Evolutionary conservation across 2,113 vertebrate species (phyloP).

Genomic region (Peromyscus californicus): DNA sequence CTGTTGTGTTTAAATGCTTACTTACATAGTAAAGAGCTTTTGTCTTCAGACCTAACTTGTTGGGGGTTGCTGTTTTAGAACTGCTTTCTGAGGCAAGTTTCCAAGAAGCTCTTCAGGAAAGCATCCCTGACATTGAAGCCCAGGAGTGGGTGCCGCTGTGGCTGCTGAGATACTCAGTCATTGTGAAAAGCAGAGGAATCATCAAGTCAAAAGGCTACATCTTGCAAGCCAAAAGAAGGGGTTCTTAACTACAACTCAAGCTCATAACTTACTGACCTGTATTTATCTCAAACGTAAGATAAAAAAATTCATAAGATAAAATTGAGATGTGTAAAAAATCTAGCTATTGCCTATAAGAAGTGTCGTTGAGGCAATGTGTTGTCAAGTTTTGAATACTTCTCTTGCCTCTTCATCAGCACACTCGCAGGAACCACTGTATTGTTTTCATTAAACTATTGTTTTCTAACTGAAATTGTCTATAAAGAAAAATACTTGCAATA

Average conservation of each 20-base stretch:
- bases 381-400: conserved; percentile 73
- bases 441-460: conserved; percentile 78
- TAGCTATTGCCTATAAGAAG: conserved; percentile 69
- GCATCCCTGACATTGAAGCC: conserved; percentile 88
- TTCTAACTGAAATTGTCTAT: conserved; percentile 83
- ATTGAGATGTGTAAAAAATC: conserved; percentile 77
- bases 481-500: conserved; percentile 85
- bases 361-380: conserved; percentile 69
- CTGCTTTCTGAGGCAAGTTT: conserved; percentile 95
- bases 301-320: conserved; percentile 74
- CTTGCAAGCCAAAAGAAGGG: conserved; percentile 93
- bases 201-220: conserved; percentile 99
- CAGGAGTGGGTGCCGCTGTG: conserved; percentile 94
- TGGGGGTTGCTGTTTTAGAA: conserved; percentile 87
- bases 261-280: conserved; percentile 67
- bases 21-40: conserved; percentile 6
- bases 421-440: conserved; percentile 76
- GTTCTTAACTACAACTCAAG: conserved; percentile 79
- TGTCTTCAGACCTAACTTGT: conserved; percentile 48
- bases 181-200: conserved; percentile 98
- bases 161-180: conserved; percentile 97
- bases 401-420: conserved; percentile 77
- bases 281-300: conserved; percentile 76
- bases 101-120: conserved; percentile 94
- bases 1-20: conserved; percentile 38